Base-by-base conservation (phyloP, 1,140 invertebrate species). In the Heliconius himera region DNA sequence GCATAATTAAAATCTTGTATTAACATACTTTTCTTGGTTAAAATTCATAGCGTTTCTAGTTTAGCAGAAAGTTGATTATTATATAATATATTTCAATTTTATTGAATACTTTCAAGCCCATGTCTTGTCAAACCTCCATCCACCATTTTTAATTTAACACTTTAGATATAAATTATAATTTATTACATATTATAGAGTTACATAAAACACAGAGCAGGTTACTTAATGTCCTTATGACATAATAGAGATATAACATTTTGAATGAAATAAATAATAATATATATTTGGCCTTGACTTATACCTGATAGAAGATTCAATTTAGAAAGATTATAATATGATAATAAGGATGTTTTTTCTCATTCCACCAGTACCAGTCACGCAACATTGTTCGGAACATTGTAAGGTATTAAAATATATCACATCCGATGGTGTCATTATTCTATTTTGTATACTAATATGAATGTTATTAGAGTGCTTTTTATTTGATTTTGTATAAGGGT, bases 351-450 rank as follows among this genome's bases (percentile, higher is more conserved):
- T 26, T 66, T 66, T 29, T 13, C 22, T 66, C 60, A n/a, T 66
- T 22, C 56, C 54, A 1, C 33, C 33, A 36, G 26, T 75, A 82
- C 79, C 75, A 81, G 86, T 89, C 90, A 90, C 87, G 90, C 88
- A 84, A 90, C 83, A 89, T 87, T 78, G 81, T 85, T 71, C 66
- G 71, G 54, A 83, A 75, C 80, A 82, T 85, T 87, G 77, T 73
- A 73, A 84, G 77, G 83, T 84, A 76, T 41, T 83, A 84, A 83
- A 88, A 86, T 88, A 87, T 74, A 76, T 84, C 75, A 84, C 82
- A 90, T 89, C 87, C 85, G 89, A 83, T 84, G 74, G 36, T 76
- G 8, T 29, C 18, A 29, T 41, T 74, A 81, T 60, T 66, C 26
- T 26, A 81, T 74, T 60, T 66, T 81, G 70, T 73, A 16, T 74